Percentiles rank a stretch among this genome's conserved stretches.
Evolutionary conservation across 1,140 invertebrate genomes (phyloP).

Genomic region (Sminthurinus signatus): DNA sequence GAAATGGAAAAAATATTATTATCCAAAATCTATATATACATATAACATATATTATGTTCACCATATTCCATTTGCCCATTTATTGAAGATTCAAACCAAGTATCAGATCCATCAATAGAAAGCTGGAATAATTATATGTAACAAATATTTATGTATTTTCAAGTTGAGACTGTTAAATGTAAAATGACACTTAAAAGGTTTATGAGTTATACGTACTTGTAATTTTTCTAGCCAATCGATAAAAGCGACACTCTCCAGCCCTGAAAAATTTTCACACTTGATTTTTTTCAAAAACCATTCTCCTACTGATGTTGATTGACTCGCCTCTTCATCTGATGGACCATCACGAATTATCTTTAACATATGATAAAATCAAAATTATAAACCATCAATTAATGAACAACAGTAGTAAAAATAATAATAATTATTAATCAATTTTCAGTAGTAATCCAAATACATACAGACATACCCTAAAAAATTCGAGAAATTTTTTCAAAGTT

Average conservation of each 20-base stretch:
- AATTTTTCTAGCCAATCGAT: constrained; percentile 43
- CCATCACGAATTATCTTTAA: no score
- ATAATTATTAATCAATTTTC: no score
- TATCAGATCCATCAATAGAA: constrained; percentile 42
- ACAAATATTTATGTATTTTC: not conserved
- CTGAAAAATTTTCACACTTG: not conserved
- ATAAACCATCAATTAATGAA: no score
- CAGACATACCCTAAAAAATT: not conserved
- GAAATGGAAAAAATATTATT: no score
- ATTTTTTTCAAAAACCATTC: not conserved
- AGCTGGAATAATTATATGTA: constrained; percentile 23
- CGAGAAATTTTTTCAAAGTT: constrained; percentile 1
- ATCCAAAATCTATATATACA: no score
- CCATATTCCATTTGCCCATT: constrained; percentile 40
- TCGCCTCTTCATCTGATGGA: not conserved
- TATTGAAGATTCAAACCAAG: constrained; percentile 42
- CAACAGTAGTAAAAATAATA: no score
- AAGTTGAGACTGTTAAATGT: not conserved
- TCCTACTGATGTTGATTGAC: not conserved
- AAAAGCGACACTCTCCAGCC: constrained; percentile 7
- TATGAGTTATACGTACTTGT: constrained; percentile 22
- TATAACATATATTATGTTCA: no score
- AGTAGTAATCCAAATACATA: no score
- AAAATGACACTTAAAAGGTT: not conserved
- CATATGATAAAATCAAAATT: no score